Evolutionary conservation across 2,797 vertebrate genomes (phyloP).

Genomic region (Agapornis canus): DNA sequence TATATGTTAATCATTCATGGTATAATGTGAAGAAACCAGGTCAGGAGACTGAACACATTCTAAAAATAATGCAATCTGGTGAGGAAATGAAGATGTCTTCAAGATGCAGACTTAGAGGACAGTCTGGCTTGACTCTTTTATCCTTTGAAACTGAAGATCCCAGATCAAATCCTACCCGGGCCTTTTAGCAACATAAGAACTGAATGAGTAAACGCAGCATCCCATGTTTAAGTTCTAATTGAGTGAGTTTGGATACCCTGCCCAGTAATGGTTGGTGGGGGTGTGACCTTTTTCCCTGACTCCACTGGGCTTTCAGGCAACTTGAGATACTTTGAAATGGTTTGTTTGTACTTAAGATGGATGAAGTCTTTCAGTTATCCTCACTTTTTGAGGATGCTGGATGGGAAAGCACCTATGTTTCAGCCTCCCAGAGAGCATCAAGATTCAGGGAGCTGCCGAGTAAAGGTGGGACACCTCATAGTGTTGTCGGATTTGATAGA

Average conservation of each 20-base stretch:
- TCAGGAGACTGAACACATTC: constrained; percentile 24
- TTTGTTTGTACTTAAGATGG: background rate
- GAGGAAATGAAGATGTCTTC: constrained; percentile 46
- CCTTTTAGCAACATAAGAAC: background rate
- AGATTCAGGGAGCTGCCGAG: background rate
- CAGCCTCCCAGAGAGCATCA: background rate
- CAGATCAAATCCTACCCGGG: background rate
- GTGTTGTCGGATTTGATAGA: background rate
- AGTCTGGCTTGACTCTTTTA: constrained; percentile 44
- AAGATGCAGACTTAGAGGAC: constrained; percentile 21
- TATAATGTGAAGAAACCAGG: constrained; percentile 6
- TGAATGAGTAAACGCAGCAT: background rate
- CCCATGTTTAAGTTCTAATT: background rate
- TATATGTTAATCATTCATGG: constrained; percentile 19
- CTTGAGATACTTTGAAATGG: background rate
- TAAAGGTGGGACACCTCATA: background rate
- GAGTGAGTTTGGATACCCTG: background rate
- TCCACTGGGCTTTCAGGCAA: background rate
- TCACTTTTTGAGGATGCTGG: background rate
- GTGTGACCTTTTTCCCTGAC: background rate
- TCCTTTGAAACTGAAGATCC: constrained; percentile 47
- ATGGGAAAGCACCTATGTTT: background rate
- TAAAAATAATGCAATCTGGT: constrained; percentile 64
- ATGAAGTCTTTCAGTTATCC: background rate
- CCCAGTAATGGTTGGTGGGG: background rate